These are phyloP conservation scores for Ophthalmotilapia sp. DNA, from an alignment of 2,113 vertebrate species.

Conservation along the genomic window DNA sequence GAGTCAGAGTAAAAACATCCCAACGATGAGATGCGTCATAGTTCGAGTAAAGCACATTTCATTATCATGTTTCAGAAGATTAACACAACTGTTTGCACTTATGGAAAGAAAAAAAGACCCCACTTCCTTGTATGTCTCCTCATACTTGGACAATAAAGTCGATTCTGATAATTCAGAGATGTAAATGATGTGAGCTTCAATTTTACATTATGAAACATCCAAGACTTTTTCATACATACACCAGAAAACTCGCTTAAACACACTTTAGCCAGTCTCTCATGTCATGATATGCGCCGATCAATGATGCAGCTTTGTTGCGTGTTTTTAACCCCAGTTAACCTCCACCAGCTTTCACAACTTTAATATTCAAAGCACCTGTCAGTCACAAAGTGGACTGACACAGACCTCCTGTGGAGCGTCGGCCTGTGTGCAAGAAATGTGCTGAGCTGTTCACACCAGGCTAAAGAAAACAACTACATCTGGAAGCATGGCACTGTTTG, in stretches of 20 bases:
- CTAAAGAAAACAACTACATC: background rate
- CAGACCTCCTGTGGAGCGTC: slow-evolving; percentile 43
- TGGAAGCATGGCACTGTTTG: background rate
- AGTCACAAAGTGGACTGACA: slow-evolving; percentile 19
- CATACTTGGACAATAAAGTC: background rate
- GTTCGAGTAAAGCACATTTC: background rate
- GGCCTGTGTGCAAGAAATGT: background rate
- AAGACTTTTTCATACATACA: background rate
- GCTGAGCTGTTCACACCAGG: slow-evolving; percentile 1
- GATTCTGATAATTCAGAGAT: background rate
- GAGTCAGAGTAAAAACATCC: background rate
- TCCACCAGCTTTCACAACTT: slow-evolving; percentile 23
- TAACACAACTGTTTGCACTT: background rate
- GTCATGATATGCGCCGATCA: background rate
- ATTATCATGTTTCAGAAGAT: background rate
- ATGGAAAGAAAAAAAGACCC: background rate
- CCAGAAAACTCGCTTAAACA: background rate
- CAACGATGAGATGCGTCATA: background rate
- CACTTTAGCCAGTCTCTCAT: background rate
- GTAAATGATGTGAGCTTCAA: background rate
- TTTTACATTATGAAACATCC: background rate
- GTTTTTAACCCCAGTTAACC: slow-evolving; percentile 63
- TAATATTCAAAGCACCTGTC: slow-evolving; percentile 51
- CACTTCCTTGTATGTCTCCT: background rate
- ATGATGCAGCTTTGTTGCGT: background rate